phyloP scores from a whole-genome alignment of 2,113 vertebrate species.

The Cottus gobio region DNA sequence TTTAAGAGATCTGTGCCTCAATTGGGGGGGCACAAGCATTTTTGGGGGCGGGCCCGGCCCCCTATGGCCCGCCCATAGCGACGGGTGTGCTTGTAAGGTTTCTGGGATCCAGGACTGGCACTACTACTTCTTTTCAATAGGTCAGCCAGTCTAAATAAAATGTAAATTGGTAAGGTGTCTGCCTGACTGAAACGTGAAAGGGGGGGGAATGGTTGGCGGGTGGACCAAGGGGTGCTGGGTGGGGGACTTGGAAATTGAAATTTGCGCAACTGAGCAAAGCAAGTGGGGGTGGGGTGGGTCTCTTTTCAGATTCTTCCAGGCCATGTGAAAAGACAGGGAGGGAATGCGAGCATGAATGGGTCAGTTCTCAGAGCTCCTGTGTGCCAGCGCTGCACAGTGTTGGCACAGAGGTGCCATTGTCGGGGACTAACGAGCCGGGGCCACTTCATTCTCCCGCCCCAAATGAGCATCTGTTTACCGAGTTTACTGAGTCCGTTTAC shows the following conservation, averaged over 20 bases:
- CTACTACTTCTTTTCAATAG: not conserved
- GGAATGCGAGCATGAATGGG: conserved; percentile 71
- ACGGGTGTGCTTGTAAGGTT: no score
- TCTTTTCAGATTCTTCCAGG: conserved; percentile 69
- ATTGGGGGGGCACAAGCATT: no score
- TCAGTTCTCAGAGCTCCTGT: conserved; percentile 67
- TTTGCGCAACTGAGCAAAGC: conserved; percentile 57
- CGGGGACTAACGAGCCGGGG: conserved; percentile 70
- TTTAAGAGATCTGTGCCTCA: no score
- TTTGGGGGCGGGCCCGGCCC: no score
- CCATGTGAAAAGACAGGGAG: conserved; percentile 67
- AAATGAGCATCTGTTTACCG: conserved; percentile 66
- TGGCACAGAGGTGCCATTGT: conserved; percentile 82
- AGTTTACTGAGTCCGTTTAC: conserved; percentile 36
- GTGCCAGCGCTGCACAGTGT: conserved; percentile 59
- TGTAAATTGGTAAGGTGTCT: conserved; percentile 3
- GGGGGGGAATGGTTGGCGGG: not conserved
- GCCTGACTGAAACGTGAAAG: not conserved
- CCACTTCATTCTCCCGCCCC: conserved; percentile 58
- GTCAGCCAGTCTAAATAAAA: not conserved
- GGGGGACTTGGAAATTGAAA: conserved; percentile 47
- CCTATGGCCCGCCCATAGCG: no score
- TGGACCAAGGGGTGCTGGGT: not conserved
- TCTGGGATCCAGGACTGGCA: not conserved
- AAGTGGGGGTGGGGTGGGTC: conserved; percentile 39